phyloP scores from a whole-genome alignment of 2,113 vertebrate genomes.

The Pongo pygmaeus region DNA sequence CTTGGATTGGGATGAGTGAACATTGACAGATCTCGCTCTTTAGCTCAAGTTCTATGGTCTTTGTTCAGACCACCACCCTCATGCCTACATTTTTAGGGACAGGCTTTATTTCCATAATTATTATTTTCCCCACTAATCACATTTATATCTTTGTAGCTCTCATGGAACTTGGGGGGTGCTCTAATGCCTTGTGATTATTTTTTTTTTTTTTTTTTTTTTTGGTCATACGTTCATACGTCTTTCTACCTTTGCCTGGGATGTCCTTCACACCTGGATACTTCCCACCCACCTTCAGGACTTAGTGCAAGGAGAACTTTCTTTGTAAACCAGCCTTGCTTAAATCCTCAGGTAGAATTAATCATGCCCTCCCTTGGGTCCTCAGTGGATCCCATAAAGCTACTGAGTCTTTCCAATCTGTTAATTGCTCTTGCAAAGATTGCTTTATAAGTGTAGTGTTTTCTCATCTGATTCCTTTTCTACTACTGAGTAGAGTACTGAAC shows the following conservation, averaged over 20 bases:
- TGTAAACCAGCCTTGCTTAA: background rate
- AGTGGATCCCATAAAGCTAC: background rate
- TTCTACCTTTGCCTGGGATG: background rate
- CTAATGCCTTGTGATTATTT: background rate
- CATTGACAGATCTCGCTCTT: background rate
- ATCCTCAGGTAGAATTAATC: background rate
- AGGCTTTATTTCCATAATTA: background rate
- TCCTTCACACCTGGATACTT: background rate
- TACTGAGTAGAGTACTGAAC: background rate
- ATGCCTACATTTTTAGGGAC: background rate
- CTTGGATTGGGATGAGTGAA: background rate
- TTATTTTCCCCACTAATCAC: background rate
- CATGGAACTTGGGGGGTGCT: background rate
- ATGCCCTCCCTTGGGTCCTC: background rate
- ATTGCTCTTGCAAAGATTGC: background rate
- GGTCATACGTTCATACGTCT: background rate
- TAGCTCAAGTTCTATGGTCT: background rate
- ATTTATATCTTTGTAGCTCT: background rate
- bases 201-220: background rate
- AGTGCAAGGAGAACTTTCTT: background rate
- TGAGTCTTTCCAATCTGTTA: background rate
- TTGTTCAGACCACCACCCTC: background rate
- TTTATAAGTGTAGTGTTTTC: background rate
- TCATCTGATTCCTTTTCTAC: background rate
- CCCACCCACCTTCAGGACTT: background rate